Base-by-base conservation (phyloP, 2,888 invertebrate species). In the Drosophila tripunctata region DNA sequence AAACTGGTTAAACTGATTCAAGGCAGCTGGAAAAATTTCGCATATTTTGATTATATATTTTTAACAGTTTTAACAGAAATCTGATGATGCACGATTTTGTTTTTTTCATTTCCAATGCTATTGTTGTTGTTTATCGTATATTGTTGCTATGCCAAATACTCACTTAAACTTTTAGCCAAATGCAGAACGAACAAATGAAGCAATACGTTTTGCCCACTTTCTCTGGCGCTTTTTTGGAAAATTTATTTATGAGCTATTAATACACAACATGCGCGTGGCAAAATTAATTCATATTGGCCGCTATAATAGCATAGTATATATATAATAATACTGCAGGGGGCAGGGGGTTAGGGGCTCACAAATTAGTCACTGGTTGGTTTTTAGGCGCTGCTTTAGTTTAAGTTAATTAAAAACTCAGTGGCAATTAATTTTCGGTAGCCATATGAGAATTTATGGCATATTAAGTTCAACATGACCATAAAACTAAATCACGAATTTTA, bases 201-300 rank as follows among this genome's bases (percentile, higher is more conserved):
- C 71, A 75, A 82, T 85, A 65, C 66, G 52, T 56, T 67, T 43
- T 51, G 21, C 15, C n/a, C 21, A 12, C 19, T 14, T 8, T 7
- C 30, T 55, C 38, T 60, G 44, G 36, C 43, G 15, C 40, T 24
- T 58, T 74, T 70, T 72, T 64, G 58, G 63, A 58, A 73, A 82
- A 69, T 67, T 79, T 77, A 75, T 81, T 85, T 85, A 85, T 67
- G 79, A 67, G 76, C 76, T 74, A 78, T 81, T 85, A 82, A 85
- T 82, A 65, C 63, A 61, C 61, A 78, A 75, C 51, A 62, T 65
- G 67, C 85, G 67, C 73, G 78, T 73, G 73, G 81, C 78, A 52
- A 56, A 63, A 63, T 52, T 35, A 51, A 62, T 52, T 56, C 38
- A 17, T 10, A 40, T 51, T 38, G 50, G 19, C 5, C n/a, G 2